Percentiles rank a stretch among this genome's conserved stretches.
Conservation (phyloP, 2,888 invertebrate genomes). For the Allophyes oxyacanthae region DNA sequence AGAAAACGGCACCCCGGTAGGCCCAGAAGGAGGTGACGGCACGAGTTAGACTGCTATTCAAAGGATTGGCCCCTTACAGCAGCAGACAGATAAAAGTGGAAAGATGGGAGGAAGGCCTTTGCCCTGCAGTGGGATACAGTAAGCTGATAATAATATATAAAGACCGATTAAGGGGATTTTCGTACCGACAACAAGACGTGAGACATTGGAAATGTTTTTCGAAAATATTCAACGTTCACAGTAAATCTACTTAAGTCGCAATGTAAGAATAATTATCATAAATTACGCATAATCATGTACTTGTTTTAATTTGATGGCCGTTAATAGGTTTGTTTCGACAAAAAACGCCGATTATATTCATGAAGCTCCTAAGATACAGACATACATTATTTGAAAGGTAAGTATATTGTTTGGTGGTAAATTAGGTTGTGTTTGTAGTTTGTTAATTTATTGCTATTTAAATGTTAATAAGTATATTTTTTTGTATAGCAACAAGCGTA, state of each 20-base stretch:
- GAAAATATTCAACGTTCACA: constrained; percentile 63
- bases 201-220: constrained; percentile 54
- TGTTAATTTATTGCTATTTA: constrained; percentile 33
- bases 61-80: too few relatives aligned
- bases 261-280: constrained; percentile 69
- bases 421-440: constrained; percentile 31
- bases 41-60: too few relatives aligned
- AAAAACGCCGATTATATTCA: constrained; percentile 45
- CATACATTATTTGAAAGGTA: constrained; percentile 28
- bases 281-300: constrained; percentile 70
- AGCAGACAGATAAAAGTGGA: too few relatives aligned
- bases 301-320: constrained; percentile 70
- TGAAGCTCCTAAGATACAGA: constrained; percentile 22
- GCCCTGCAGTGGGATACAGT: too few relatives aligned
- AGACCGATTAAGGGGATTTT: neutral
- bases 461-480: constrained; percentile 23
- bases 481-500: constrained; percentile 8
- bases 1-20: too few relatives aligned
- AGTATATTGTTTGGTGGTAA: constrained; percentile 9
- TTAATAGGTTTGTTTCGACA: constrained; percentile 64
- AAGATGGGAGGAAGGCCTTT: too few relatives aligned
- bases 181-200: neutral
- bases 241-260: constrained; percentile 67
- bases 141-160: too few relatives aligned
- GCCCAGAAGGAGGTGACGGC: too few relatives aligned